A percentile compares a stretch with the other conserved stretches of the same genome.
Evolutionary conservation across 2,888 invertebrate species (phyloP).

Genomic region (Nephrotoma guestfalica): DNA sequence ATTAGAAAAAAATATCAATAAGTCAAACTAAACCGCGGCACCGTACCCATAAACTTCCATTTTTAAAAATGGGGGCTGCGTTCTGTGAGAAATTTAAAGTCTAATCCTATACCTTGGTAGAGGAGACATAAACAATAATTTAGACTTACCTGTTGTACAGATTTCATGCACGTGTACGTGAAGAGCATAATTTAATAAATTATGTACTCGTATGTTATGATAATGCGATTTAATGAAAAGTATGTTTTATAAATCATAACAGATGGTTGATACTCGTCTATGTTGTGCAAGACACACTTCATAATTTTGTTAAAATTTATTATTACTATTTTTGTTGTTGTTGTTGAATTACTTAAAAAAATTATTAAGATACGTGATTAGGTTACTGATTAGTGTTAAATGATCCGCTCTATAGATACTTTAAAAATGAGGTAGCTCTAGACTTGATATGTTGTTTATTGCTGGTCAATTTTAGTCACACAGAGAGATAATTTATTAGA

Average conservation of each 20-base stretch:
- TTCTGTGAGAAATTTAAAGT: too few species aligned
- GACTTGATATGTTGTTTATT: not conserved
- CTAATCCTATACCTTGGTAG: too few species aligned
- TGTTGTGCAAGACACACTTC: not conserved
- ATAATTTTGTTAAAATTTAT: not conserved
- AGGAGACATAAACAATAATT: too few species aligned
- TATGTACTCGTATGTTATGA: not conserved
- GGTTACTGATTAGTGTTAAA: not conserved
- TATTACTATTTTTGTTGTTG: not conserved
- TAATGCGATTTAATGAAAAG: not conserved
- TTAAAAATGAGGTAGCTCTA: not conserved
- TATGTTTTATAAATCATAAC: not conserved
- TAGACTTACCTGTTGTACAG: not conserved
- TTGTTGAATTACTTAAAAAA: not conserved
- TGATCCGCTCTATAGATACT: not conserved
- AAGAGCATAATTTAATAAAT: not conserved
- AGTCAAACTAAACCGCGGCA: too few species aligned
- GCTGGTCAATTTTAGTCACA: not conserved
- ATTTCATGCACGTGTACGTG: not conserved
- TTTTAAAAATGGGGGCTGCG: too few species aligned
- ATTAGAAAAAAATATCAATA: too few species aligned
- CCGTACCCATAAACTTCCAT: too few species aligned
- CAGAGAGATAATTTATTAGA: too few species aligned
- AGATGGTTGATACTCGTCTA: not conserved
- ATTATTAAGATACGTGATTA: not conserved